Base-by-base conservation (phyloP, 2,888 invertebrate species). In the Hybos culiciformis region DNA sequence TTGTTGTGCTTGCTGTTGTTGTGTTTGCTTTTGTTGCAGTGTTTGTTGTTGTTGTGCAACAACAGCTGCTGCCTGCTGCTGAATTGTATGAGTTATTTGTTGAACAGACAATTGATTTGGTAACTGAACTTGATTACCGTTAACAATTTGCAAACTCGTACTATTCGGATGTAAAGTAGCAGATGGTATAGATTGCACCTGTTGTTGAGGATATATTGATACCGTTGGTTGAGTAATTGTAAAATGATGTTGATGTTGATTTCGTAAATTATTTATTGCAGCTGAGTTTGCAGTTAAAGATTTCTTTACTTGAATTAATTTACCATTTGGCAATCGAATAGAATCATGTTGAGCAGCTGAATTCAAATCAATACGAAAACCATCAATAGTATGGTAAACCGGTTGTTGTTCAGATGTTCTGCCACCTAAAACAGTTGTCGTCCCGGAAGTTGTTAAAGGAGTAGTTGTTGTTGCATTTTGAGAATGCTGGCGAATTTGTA, bases 301-400 rank as follows among this genome's bases (percentile, higher is more conserved):
- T 21, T 36, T 36, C 45, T 66, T 67, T 1, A 67, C 67, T 50
- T 67, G 67, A 44, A 67, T 67, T 3, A 67, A 48, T 20, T 67
- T 64, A 3, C 67, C 67, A 42, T 67, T 67, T 3, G 67, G 67
- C 26, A 67, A 50, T 9, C 67, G 60, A 46, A 62, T 64, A 3
- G 64, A 65, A 37, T 66, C 66, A 41, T 66, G 66, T 38, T 63
- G 64, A 0, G 67, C 62, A 1, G 67, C 67, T 6, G 62, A 59
- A 50, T 67, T 67, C n/a, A 67, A 56, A 51, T 67, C 67, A 43
- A 67, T 63, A 14, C 65, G 61, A 51, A 56, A 67, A 1, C 67
- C 67, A 38, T 62, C 65, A 15, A 67, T 65, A 2, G 62, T 67
- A 42, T 66, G 66, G 43, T 64, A 66, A 12, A 66, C 66, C 0